Evolutionary conservation across 2,113 vertebrate species (phyloP).

Genomic region (Misgurnus anguillicaudatus): DNA sequence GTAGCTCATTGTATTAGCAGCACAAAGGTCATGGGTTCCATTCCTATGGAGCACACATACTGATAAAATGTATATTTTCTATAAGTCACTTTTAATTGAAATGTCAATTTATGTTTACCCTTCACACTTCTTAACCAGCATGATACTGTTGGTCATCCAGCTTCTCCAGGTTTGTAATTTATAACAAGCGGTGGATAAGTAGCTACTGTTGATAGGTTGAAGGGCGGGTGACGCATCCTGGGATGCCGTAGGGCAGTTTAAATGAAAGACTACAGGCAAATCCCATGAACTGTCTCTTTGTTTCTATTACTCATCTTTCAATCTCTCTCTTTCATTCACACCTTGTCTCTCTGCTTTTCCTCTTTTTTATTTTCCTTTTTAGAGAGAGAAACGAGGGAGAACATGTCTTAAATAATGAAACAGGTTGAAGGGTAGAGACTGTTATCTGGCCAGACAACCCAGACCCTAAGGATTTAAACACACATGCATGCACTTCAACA

Average conservation of each 20-base stretch:
- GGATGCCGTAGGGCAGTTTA: conserved; percentile 23
- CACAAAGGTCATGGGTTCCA: too few species aligned
- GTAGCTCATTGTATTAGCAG: too few species aligned
- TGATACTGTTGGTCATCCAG: neutral
- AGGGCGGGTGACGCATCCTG: neutral
- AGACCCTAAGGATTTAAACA: conserved; percentile 10
- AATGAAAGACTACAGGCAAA: conserved; percentile 13
- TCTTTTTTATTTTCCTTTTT: neutral
- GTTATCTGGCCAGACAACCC: conserved; percentile 30
- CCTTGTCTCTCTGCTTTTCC: conserved; percentile 3
- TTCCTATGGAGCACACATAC: too few species aligned
- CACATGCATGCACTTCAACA: conserved; percentile 20
- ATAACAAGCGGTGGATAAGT: neutral
- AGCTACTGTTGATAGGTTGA: neutral
- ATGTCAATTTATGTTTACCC: neutral
- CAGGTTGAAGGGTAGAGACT: conserved; percentile 38
- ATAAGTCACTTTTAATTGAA: too few species aligned
- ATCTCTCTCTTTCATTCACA: conserved; percentile 3
- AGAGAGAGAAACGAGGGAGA: conserved; percentile 11
- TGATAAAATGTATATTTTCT: too few species aligned
- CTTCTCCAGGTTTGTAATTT: neutral
- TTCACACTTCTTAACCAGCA: too few species aligned
- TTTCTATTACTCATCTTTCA: neutral
- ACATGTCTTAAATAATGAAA: conserved; percentile 52
- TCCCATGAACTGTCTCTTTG: neutral